Base-by-base conservation (phyloP, 2,797 vertebrate genomes). In the Tarsius wallacei region DNA sequence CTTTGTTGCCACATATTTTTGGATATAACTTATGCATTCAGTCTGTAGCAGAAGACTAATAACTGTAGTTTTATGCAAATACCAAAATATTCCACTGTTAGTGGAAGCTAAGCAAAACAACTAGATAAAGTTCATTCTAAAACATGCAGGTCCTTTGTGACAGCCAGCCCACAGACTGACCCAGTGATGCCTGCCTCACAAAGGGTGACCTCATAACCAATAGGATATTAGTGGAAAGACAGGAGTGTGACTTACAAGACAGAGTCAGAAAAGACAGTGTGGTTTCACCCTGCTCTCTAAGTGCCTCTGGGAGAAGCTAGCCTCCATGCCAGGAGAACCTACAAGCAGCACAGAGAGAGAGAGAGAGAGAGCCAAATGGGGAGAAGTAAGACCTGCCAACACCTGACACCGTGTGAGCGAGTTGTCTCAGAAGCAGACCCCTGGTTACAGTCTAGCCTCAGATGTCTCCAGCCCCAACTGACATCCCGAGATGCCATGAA, bases 31-130 rank as follows among this genome's bases (percentile, higher is more conserved):
- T 77, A 42, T 88, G 57, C 95, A 57, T 82, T 93, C 17, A 93
- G 31, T 74, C 53, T 91, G 7, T 49, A 77, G 55, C 42, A 57
- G 19, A 90, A 71, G 64, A 82, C 82, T 71, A 96, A 87, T 66
- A 92, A 70, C 53, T 47, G 11, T 42, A 71, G 33, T 33, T 89
- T 86, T 53, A 76, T 68, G 21, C 16, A 87, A 87, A 87, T 36
- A 80, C 47, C 86, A 74, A 93, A 90, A 57, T 70, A 81, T 36
- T 88, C 10, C 63, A 12, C 53, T 80, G 57, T 63, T 28, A 68
- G 16, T 93, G 31, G 73, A 89, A 91, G 88, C 16, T 68, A 17
- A 91, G 31, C 26, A 90, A 93, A 94, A 86, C 16, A 84, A 55
- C 1, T 68, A 24, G 33, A 91, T 47, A 71, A 13, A 10, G 2